Percentiles rank a stretch among this genome's conserved stretches.
Conservation (phyloP, 2,113 vertebrate species). For the Urocitellus parryii region DNA sequence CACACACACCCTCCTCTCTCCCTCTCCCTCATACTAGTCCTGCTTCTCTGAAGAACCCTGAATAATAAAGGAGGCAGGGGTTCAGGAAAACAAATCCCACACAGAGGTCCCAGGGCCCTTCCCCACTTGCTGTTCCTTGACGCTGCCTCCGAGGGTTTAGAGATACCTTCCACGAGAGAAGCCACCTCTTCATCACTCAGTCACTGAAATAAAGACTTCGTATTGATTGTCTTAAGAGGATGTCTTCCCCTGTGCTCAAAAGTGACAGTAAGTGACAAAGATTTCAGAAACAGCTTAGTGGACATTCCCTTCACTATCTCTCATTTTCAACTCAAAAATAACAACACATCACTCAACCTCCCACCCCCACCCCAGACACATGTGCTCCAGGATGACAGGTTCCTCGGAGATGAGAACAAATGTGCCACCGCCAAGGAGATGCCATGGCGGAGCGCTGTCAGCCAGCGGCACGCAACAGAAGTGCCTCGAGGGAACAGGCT, state of each 20-base stretch:
- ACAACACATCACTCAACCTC: conserved; percentile 54
- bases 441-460: accelerated
- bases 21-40: not conserved
- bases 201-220: conserved; percentile 70
- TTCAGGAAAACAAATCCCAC: not conserved
- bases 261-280: conserved; percentile 70
- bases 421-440: not conserved
- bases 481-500: accelerated
- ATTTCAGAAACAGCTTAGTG: conserved; percentile 67
- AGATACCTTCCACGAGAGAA: not conserved
- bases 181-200: not conserved
- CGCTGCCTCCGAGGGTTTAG: not conserved
- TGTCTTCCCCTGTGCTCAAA: conserved; percentile 37
- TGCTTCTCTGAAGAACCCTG: not conserved
- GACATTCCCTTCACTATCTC: not conserved
- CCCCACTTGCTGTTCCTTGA: not conserved
- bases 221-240: conserved; percentile 55
- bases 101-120: not conserved
- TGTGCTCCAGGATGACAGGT: not conserved
- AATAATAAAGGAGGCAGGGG: not conserved
- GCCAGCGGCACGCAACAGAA: accelerated
- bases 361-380: not conserved
- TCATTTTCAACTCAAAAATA: conserved; percentile 71
- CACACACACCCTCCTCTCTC: not conserved
- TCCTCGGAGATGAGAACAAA: conserved; percentile 12